phyloP scores from a whole-genome alignment of 1,140 invertebrate genomes.

The Antheraea pernyi region DNA sequence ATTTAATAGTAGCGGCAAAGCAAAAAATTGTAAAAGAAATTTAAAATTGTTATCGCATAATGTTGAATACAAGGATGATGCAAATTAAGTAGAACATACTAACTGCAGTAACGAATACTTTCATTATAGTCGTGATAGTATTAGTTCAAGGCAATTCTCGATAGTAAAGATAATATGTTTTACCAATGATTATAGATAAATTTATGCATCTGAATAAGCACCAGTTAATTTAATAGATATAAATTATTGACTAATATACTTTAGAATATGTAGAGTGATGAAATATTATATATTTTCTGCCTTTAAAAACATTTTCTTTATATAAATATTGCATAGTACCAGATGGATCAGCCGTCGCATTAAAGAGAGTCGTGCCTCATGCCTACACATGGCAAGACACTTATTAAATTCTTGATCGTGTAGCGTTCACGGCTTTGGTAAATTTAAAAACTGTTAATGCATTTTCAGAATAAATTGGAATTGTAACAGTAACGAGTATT shows the following conservation, averaged over 20 bases:
- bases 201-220: too few relatives aligned
- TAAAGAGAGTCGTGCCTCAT: slow-evolving; percentile 12
- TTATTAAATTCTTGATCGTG: slow-evolving; percentile 23
- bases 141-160: slow-evolving; percentile 58
- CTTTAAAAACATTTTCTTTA: not conserved
- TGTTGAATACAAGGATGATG: slow-evolving; percentile 37
- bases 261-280: too few relatives aligned
- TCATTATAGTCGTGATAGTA: slow-evolving; percentile 51
- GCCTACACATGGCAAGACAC: slow-evolving; percentile 16
- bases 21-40: too few relatives aligned
- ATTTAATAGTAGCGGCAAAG: too few relatives aligned
- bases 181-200: slow-evolving; percentile 33
- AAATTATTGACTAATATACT: too few relatives aligned
- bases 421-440: slow-evolving; percentile 23
- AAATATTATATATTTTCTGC: too few relatives aligned
- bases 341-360: slow-evolving; percentile 14
- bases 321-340: slow-evolving; percentile 14
- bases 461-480: slow-evolving; percentile 48
- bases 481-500: slow-evolving; percentile 51
- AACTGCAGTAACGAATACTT: slow-evolving; percentile 60
- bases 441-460: slow-evolving; percentile 34
- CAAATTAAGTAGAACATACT: slow-evolving; percentile 38
- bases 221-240: too few relatives aligned
- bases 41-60: not conserved
- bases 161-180: slow-evolving; percentile 34